Evolutionary conservation across 2,888 invertebrate species (phyloP).

Genomic region (Lithophane socia): DNA sequence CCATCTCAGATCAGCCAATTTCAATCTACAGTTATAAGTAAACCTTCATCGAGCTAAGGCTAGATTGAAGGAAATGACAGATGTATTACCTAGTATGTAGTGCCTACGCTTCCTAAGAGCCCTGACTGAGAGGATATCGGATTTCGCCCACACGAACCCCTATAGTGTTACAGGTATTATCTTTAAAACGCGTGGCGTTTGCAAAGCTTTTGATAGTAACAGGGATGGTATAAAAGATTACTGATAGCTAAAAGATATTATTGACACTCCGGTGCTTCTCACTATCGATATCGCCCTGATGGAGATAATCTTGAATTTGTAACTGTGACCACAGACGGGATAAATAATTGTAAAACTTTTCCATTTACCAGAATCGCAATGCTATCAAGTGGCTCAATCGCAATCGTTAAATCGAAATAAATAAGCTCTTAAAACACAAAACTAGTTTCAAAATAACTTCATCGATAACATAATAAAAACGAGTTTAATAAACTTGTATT

Average conservation of each 20-base stretch:
- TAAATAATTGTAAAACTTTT: constrained; percentile 20
- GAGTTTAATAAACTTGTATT: constrained; percentile 33
- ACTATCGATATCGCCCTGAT: neutral
- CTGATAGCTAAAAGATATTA: constrained; percentile 14
- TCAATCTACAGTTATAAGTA: neutral
- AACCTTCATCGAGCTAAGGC: constrained; percentile 2
- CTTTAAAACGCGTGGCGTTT: constrained; percentile 7
- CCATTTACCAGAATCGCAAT: constrained; percentile 25
- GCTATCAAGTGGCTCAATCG: constrained; percentile 30
- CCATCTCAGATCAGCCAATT: neutral
- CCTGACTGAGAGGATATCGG: constrained; percentile 27
- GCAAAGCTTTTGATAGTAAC: constrained; percentile 22
- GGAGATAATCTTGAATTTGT: constrained; percentile 28
- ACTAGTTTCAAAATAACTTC: constrained; percentile 54
- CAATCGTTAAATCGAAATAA: constrained; percentile 38
- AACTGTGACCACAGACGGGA: constrained; percentile 8
- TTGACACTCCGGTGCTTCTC: constrained; percentile 10
- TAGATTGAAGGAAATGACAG: constrained; percentile 39
- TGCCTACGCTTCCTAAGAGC: constrained; percentile 13
- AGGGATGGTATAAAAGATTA: constrained; percentile 24
- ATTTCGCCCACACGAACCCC: constrained; percentile 37
- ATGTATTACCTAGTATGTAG: constrained; percentile 15
- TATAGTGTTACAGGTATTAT: constrained; percentile 27
- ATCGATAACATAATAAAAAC: constrained; percentile 40
- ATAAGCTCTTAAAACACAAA: constrained; percentile 29